phyloP scores from a whole-genome alignment of 1,140 invertebrate genomes.

The Hetaerina americana region DNA sequence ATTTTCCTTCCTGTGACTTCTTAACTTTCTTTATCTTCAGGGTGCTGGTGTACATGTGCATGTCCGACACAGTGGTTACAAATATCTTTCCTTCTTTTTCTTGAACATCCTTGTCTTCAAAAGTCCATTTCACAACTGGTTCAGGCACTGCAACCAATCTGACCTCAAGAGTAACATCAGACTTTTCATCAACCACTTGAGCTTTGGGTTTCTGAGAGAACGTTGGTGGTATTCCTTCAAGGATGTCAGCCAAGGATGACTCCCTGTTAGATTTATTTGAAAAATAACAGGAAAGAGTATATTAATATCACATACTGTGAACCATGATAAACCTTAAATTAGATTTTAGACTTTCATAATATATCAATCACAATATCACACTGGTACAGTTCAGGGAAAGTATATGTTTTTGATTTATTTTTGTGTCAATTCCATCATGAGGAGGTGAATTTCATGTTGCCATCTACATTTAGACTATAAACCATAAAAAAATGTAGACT shows the following conservation, averaged over 20 bases:
- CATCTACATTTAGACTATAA: too few relatives aligned
- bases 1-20: constrained; percentile 71
- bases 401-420: too few relatives aligned
- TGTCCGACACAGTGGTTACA: constrained; percentile 65
- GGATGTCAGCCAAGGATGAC: constrained; percentile 77
- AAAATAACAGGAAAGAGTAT: too few relatives aligned
- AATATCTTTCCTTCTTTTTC: constrained; percentile 49
- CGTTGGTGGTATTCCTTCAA: constrained; percentile 86
- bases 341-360: too few relatives aligned
- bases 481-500: too few relatives aligned
- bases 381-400: too few relatives aligned
- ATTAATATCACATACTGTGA: too few relatives aligned
- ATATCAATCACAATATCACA: too few relatives aligned
- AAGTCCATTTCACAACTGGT: constrained; percentile 74
- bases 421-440: too few relatives aligned
- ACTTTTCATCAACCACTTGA: constrained; percentile 65
- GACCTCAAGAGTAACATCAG: constrained; percentile 68
- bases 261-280: too few relatives aligned
- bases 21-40: constrained; percentile 64
- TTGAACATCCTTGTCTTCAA: constrained; percentile 57
- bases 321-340: too few relatives aligned
- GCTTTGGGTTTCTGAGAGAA: constrained; percentile 77
- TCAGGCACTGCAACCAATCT: constrained; percentile 78
- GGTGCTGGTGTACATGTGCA: constrained; percentile 77
- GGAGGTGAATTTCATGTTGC: too few relatives aligned